Evolutionary conservation across 2,888 invertebrate genomes (phyloP).

Genomic region (Caenorhabditis sinica): DNA sequence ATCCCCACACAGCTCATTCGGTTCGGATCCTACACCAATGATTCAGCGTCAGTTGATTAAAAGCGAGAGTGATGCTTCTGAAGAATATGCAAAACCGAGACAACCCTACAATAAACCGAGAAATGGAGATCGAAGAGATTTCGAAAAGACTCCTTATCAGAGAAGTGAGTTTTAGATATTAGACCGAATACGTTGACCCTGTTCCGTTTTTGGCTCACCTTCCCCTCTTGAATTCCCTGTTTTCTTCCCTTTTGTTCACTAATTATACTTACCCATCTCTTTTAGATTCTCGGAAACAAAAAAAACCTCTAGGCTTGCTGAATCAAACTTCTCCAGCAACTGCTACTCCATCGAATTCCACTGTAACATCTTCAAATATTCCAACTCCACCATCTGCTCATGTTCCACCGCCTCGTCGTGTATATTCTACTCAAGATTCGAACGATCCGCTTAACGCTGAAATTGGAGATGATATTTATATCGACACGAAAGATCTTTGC

Average conservation of each 20-base stretch:
- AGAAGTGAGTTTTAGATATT: slow-evolving; percentile 37
- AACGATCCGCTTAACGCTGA: slow-evolving; percentile 82
- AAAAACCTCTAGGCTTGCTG: slow-evolving; percentile 60
- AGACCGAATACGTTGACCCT: slow-evolving; percentile 13
- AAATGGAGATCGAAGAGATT: slow-evolving; percentile 36
- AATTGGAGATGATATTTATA: slow-evolving; percentile 83
- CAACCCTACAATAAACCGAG: slow-evolving; percentile 27
- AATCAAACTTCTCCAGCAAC: slow-evolving; percentile 38
- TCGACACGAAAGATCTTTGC: slow-evolving; percentile 82
- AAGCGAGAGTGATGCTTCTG: slow-evolving; percentile 61
- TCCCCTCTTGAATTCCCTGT: not conserved
- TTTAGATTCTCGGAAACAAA: slow-evolving; percentile 63
- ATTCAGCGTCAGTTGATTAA: slow-evolving; percentile 66
- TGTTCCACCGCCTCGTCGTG: slow-evolving; percentile 33
- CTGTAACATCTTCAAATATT: slow-evolving; percentile 14
- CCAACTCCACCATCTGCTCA: slow-evolving; percentile 35
- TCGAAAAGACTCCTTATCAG: slow-evolving; percentile 35
- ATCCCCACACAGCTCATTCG: slow-evolving; percentile 59
- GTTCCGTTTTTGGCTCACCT: slow-evolving; percentile 29
- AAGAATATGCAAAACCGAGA: slow-evolving; percentile 26
- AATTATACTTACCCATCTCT: slow-evolving; percentile 55
- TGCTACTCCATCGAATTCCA: not conserved
- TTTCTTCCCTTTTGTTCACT: slow-evolving; percentile 44
- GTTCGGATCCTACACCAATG: slow-evolving; percentile 51
- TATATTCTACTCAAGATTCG: slow-evolving; percentile 79